Conservation (phyloP, 2,888 invertebrate genomes). For the Lissocephala sabroskyi region DNA sequence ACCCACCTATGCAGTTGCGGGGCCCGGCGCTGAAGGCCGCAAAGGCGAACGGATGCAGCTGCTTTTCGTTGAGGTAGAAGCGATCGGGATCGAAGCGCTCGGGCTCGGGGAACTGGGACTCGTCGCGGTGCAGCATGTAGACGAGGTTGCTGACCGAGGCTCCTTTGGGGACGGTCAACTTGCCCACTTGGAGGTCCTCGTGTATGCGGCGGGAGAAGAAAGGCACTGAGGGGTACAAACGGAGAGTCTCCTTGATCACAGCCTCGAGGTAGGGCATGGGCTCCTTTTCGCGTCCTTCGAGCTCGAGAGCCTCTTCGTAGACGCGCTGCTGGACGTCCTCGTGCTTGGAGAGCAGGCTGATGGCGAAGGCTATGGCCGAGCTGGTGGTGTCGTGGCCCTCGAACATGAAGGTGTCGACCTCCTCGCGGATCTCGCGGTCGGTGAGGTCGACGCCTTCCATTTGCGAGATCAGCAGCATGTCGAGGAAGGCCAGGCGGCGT, state of each 20-base stretch:
- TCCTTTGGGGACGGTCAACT: conserved; percentile 70
- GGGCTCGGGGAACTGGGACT: conserved; percentile 73
- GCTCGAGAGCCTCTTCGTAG: conserved; percentile 69
- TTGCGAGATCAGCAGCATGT: conserved; percentile 73
- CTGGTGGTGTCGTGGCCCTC: conserved; percentile 76
- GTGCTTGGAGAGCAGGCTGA: conserved; percentile 74
- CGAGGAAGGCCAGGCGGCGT: conserved; percentile 73
- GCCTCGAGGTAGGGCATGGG: conserved; percentile 75
- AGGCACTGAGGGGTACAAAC: conserved; percentile 75
- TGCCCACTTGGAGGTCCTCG: conserved; percentile 73
- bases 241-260: conserved; percentile 76
- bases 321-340: conserved; percentile 73
- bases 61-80: conserved; percentile 56
- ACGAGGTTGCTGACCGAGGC: conserved; percentile 68
- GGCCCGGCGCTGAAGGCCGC: conserved; percentile 70
- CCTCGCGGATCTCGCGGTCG: conserved; percentile 74
- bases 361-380: conserved; percentile 74
- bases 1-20: conserved; percentile 68
- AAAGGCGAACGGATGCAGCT: conserved; percentile 67
- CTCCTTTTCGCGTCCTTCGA: conserved; percentile 69
- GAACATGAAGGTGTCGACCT: conserved; percentile 77
- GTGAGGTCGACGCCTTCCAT: conserved; percentile 71
- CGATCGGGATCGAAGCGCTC: conserved; percentile 68
- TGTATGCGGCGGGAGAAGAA: conserved; percentile 72
- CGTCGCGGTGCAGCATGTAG: conserved; percentile 73